Base-by-base conservation (phyloP, 1,140 invertebrate species). In the Atta colombica region DNA sequence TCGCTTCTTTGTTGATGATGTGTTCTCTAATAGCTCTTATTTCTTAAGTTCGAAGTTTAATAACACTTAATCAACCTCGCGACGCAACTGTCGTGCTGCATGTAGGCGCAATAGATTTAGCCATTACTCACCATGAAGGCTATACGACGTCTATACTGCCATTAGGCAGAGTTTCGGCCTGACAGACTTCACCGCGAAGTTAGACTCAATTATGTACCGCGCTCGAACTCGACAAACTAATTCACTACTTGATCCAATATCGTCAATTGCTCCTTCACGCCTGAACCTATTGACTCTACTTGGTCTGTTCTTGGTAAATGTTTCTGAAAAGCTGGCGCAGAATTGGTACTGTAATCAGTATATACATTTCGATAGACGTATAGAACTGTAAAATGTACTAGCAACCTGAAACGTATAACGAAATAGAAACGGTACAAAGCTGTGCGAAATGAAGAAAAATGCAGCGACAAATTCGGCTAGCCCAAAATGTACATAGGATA, bases 221-320 rank as follows among this genome's bases (percentile, higher is more conserved):
- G 77, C 66, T 65, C 89, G 21, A 89, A 90, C 78, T 90, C 88
- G 60, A 87, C 71, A 78, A 87, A 88, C 87, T 88, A 88, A 88
- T 88, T 78, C 71, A 78, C 28, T 81, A 71, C 69, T 87, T 90
- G 82, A 90, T 89, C 75, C 85, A 87, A 90, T 80, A 89, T 75
- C 66, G 58, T 87, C 61, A 58, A 78, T 81, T 87, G 88, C 77
- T 78, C 71, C 77, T 77, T 77, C 49, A 75, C 55, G 80, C 69
- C 80, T 65, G 69, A 61, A 84, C 39, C 80, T 75, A 84, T 84
- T 84, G 80, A 75, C 69, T 75, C 55, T 21, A 31, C 68, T 82
- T 45, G 53, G 68, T 2, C 68, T 75, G 55, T 61, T 61, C 80
- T 84, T 49, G 55, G 39, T 61, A 75, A 84, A 65, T 75, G 80